Evolutionary conservation across 2,113 vertebrate genomes (phyloP).

Genomic region (Stictonetta naevosa): DNA sequence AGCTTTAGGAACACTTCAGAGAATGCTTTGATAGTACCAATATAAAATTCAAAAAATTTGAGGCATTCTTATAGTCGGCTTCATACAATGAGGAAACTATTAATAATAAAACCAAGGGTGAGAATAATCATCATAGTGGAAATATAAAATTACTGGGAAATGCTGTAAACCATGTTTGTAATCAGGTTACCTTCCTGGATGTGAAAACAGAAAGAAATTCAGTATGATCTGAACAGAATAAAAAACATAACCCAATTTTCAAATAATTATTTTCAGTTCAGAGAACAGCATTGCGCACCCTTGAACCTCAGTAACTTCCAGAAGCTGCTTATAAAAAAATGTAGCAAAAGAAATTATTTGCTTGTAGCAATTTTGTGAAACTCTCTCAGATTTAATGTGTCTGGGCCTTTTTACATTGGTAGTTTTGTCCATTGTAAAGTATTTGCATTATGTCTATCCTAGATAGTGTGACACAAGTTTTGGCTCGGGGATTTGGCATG

Average conservation of each 20-base stretch:
- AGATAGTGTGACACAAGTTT: not conserved
- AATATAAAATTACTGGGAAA: not conserved
- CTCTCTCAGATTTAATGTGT: not conserved
- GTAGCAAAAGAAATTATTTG: not conserved
- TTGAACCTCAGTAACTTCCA: not conserved
- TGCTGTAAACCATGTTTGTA: not conserved
- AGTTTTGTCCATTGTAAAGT: not conserved
- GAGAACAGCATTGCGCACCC: too few species aligned
- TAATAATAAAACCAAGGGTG: not conserved
- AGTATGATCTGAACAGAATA: not conserved
- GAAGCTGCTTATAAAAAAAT: not conserved
- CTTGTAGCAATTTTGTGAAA: not conserved
- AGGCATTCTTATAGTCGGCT: not conserved
- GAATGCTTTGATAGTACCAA: not conserved
- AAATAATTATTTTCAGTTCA: not conserved
- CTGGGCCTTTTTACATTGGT: not conserved
- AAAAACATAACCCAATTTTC: not conserved
- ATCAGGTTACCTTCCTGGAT: not conserved
- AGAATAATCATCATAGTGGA: not conserved
- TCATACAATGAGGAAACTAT: not conserved
- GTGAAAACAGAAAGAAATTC: not conserved
- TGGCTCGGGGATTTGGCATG: not conserved
- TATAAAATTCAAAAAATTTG: slow-evolving; percentile 1
- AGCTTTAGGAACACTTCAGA: not conserved
- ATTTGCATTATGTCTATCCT: not conserved